Percentiles rank a stretch among this genome's conserved stretches.
Evolutionary conservation across 2,797 vertebrate species (phyloP).

Genomic region (Hafferia zeledoni): DNA sequence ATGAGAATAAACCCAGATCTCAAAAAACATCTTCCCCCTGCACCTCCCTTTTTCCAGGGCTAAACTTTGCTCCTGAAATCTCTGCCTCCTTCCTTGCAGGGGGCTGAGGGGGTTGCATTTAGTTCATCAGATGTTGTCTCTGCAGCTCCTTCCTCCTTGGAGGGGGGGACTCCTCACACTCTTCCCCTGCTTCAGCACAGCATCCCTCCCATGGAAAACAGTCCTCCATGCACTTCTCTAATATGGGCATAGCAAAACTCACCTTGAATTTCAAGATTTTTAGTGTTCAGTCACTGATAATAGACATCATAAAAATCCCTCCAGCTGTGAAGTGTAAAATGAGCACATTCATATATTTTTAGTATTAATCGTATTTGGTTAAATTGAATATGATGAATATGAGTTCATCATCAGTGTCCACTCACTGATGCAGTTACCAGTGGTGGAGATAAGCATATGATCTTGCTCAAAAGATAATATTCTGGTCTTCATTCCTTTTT

Average conservation of each 20-base stretch:
- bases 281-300: background rate
- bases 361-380: accelerated
- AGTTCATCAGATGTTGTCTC: background rate
- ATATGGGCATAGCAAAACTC: background rate
- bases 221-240: background rate
- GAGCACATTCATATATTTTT: background rate
- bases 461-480: background rate
- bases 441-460: background rate
- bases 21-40: background rate
- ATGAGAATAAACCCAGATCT: background rate
- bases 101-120: background rate
- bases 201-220: background rate
- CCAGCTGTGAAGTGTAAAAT: background rate
- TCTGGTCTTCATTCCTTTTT: background rate
- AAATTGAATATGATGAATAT: background rate
- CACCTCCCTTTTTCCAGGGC: background rate
- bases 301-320: background rate
- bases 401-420: background rate
- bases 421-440: background rate
- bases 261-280: background rate
- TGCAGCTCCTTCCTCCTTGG: background rate
- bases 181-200: background rate
- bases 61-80: background rate
- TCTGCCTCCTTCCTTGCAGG: background rate
- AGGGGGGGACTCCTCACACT: background rate